Evolutionary conservation across 1,140 invertebrate species (phyloP).

Genomic region (Drosophila setifemur): DNA sequence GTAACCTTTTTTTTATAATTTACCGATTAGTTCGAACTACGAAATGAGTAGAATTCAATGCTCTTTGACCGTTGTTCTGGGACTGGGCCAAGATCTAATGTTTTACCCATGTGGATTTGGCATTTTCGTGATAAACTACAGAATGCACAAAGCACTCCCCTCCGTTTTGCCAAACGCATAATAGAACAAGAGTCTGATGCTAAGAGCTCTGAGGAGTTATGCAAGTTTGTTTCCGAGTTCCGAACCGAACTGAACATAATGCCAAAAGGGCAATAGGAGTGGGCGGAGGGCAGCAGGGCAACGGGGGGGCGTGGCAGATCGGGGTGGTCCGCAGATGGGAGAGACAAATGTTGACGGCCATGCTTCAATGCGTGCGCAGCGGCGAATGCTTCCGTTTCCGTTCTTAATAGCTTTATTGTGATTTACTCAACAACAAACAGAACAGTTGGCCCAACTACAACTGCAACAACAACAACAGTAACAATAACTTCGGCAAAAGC

Average conservation of each 20-base stretch:
- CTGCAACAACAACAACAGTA: constrained; percentile 25
- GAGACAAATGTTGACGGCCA: constrained; percentile 63
- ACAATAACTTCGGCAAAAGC: too few species aligned
- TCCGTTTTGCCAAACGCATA: neutral
- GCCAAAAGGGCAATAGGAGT: constrained; percentile 19
- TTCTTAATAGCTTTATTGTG: constrained; percentile 82
- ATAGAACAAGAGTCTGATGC: constrained; percentile 16
- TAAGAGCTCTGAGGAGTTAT: constrained; percentile 9
- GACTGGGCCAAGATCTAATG: neutral
- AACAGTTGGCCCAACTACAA: constrained; percentile 14
- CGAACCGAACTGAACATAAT: constrained; percentile 5
- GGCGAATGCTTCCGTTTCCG: constrained; percentile 80
- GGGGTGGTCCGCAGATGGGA: neutral
- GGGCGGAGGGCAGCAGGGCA: neutral
- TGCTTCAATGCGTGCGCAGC: constrained; percentile 78
- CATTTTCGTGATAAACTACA: neutral
- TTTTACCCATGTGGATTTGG: neutral
- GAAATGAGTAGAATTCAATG: neutral
- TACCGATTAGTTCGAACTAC: too few species aligned
- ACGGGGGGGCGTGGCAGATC: neutral
- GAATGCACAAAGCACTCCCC: constrained; percentile 9
- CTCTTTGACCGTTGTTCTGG: neutral
- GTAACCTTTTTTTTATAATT: neutral
- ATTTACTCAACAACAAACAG: constrained; percentile 68
- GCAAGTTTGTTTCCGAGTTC: constrained; percentile 5